Base-by-base conservation (phyloP, 1,140 invertebrate genomes). In the Polypedilum pembai region DNA sequence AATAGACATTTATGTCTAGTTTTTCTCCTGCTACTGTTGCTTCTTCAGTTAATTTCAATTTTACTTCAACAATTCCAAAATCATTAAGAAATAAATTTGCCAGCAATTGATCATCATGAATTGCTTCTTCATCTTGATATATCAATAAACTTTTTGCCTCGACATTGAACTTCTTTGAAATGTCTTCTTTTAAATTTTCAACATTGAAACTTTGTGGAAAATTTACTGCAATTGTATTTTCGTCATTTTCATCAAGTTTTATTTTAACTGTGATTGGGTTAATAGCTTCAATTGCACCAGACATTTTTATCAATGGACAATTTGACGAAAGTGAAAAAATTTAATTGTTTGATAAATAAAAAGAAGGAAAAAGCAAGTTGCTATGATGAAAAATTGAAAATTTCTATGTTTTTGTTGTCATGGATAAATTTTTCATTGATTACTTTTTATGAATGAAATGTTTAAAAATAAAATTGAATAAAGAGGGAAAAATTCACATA, bases 61-160 rank as follows among this genome's bases (percentile, higher is more conserved):
- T 40, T 12, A 79, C 78, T 65, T 81, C 78, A 33, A 81, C 77
- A 74, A 82, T 82, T 24, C 81, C 80, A 74, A 78, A 82, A 20
- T 81, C 78, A 77, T 82, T 79, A 18, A 73, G 56, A 21, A 21
- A 24, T 3, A 80, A 78, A 33, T 78, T 75, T 41, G 76, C 73
- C 5, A 82, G 75, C 18, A 77, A 74, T 15, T 76, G n/a, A 1
- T 75, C 73, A 75, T 81, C 74, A 20, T 78, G 76, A 7, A 80
- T 73, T 8, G 76, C 63, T 0, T 41, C 75, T 7, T 76, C 75
- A 7, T 74, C 8, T 75, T 82, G 81, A 24, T 73, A 77, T 3
- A 82, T 24, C 7, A 77, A 15, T 7, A 82, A 40, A 1, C 75
- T 24, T 8, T 76, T 40, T 0, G 81, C 76, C 20, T 77, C 73